Percentiles rank a stretch among this genome's conserved stretches.
These are phyloP conservation scores for Sialia sialis DNA, from an alignment of 2,113 vertebrate species.

Conservation along the genomic window DNA sequence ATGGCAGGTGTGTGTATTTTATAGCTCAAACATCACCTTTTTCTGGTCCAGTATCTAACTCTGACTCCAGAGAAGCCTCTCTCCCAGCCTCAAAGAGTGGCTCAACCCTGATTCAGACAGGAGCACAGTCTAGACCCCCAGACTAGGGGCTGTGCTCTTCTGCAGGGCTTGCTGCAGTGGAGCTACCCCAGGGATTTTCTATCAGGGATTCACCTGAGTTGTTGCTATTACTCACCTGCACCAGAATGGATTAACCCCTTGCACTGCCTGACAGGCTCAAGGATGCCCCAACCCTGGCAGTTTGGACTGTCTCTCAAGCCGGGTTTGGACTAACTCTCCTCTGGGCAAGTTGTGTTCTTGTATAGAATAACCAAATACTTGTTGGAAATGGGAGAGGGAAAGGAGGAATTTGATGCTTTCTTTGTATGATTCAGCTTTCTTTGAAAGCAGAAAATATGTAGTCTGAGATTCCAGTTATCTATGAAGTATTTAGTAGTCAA, in stretches of 20 bases:
- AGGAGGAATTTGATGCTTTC: background rate
- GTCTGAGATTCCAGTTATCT: background rate
- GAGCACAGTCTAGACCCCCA: background rate
- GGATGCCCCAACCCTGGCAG: background rate
- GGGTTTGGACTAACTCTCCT: background rate
- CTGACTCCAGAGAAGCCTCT: background rate
- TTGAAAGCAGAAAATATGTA: background rate
- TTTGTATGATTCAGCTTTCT: background rate
- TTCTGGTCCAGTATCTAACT: background rate
- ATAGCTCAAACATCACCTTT: background rate
- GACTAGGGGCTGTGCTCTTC: background rate
- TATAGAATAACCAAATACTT: background rate
- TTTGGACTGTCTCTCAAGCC: background rate
- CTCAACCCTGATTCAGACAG: background rate
- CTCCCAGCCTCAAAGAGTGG: background rate
- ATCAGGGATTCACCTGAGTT: background rate
- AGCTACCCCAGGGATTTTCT: background rate
- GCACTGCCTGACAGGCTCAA: background rate
- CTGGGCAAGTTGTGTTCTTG: background rate
- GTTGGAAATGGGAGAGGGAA: background rate
- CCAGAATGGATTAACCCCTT: background rate
- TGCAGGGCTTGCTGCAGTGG: background rate
- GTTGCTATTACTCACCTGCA: background rate
- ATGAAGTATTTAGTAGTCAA: background rate
- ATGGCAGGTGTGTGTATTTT: background rate